Percentiles rank a stretch among this genome's conserved stretches.
Conservation (phyloP, 2,113 vertebrate genomes). For the Vicugna pacos region DNA sequence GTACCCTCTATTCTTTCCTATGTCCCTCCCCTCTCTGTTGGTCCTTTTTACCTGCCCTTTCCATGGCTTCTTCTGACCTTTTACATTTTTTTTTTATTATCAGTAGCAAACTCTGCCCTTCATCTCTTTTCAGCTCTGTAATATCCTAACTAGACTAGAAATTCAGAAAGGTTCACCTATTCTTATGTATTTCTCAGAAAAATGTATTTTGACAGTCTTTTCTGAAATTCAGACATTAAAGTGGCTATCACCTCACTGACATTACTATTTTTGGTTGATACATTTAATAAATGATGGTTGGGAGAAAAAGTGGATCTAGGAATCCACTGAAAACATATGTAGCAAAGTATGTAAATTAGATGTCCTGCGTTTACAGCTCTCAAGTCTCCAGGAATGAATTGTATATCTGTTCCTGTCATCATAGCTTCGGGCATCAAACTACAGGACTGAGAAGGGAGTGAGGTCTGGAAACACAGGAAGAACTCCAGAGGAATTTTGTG, state of each 20-base stretch:
- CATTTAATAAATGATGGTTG: background rate
- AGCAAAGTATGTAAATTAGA: background rate
- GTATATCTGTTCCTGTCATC: background rate
- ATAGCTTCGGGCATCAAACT: background rate
- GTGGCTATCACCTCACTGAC: background rate
- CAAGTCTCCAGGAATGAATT: background rate
- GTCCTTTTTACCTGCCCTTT: background rate
- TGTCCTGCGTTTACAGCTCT: background rate
- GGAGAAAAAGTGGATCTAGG: background rate
- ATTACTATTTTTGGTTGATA: background rate
- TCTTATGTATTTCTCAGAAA: conserved; percentile 29
- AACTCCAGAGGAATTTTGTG: background rate
- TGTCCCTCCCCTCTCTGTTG: background rate
- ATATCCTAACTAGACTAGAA: background rate
- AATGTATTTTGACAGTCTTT: background rate
- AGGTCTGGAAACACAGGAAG: background rate
- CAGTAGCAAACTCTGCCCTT: background rate
- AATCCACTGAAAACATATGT: background rate
- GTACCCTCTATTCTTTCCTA: background rate
- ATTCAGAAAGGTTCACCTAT: conserved; percentile 25
- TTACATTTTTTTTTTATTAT: conserved; percentile 45
- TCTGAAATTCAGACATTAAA: conserved; percentile 2
- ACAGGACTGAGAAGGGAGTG: background rate
- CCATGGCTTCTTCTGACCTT: background rate
- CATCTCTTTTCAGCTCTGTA: background rate